phyloP scores from a whole-genome alignment of 2,888 invertebrate genomes.

The Alsophila aescularia region DNA sequence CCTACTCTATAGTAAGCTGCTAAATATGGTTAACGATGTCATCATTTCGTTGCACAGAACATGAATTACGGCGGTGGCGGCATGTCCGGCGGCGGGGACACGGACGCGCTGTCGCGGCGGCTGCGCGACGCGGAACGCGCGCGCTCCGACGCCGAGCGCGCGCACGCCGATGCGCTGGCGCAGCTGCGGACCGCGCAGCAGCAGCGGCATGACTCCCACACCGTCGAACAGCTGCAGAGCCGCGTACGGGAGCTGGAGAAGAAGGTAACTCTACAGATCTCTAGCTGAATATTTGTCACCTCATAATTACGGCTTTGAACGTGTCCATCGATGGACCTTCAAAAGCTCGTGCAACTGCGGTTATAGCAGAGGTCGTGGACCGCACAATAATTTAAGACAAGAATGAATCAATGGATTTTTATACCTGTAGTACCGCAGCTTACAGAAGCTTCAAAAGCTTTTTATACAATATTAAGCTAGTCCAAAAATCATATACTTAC shows the following conservation, averaged over 20 bases:
- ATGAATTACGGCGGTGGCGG: conserved; percentile 77
- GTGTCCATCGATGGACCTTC: too few relatives aligned
- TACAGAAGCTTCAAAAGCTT: too few relatives aligned
- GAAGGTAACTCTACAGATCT: conserved; percentile 77
- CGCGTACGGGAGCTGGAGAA: conserved; percentile 95
- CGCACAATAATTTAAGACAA: too few relatives aligned
- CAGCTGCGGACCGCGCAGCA: conserved; percentile 85
- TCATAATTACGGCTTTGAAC: too few relatives aligned
- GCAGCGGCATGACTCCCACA: conserved; percentile 75
- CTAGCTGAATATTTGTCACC: background rate
- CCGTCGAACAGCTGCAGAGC: conserved; percentile 90
- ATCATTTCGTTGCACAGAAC: conserved; percentile 47
- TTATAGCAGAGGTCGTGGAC: too few relatives aligned
- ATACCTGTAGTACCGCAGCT: too few relatives aligned
- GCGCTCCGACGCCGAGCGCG: conserved; percentile 90
- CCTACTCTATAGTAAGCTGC: too few relatives aligned
- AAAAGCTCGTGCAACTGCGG: too few relatives aligned
- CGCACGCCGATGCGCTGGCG: conserved; percentile 91
- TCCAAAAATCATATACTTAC: too few relatives aligned
- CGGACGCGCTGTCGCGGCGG: conserved; percentile 86
- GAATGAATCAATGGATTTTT: too few relatives aligned
- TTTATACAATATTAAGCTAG: too few relatives aligned
- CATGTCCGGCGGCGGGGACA: conserved; percentile 63
- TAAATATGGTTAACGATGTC: too few relatives aligned
- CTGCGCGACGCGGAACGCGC: conserved; percentile 92